Base-by-base conservation (phyloP, 2,797 vertebrate genomes). In the Alfaro cultratus region DNA sequence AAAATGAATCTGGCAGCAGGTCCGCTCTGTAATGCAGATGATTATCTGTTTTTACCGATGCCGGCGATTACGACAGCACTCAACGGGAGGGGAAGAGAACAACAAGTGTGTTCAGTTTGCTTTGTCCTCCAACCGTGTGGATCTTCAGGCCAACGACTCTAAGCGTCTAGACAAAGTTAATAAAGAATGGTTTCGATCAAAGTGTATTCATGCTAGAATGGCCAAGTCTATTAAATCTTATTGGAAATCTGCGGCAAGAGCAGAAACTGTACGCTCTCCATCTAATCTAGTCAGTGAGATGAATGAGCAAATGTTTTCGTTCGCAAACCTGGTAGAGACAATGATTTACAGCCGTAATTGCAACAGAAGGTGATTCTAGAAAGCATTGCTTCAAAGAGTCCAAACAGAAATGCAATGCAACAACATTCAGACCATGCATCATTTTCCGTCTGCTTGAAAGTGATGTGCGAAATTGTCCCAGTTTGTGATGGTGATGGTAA, bases 1-100 rank as follows among this genome's bases (percentile, higher is more conserved):
- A 91, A 94, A 93, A 92, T 91, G 85, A 93, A 93, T 92, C 90
- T 84, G 80, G 85, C 85, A 91, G 88, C 87, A 81, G 85, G 83
- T 85, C 88, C 85, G 82, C 88, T 88, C 85, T 80, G 84, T 92
- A 87, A 93, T 85, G 81, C 83, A 86, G 85, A 91, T 46, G 83
- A 90, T 92, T 86, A 90, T 92, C 90, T 87, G 76, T 79, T 84
- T 88, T 79, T 79, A 74, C 83, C 41, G 77, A 86, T 83, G 86
- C 79, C 18, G 87, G 83, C 84, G 86, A 91, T 91, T 83, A 90
- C 34, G 79, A 83, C 51, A 64, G 76, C 70, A 26, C 73, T 85
- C 60, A 41, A 23, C 26, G 49, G 1, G 67, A 57, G 55, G 29
- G 57, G 72, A 78, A 73, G 80, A 70, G 80, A 77, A 72, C 77